phyloP scores from a whole-genome alignment of 2,797 vertebrate genomes.

The Bufotes viridis region DNA sequence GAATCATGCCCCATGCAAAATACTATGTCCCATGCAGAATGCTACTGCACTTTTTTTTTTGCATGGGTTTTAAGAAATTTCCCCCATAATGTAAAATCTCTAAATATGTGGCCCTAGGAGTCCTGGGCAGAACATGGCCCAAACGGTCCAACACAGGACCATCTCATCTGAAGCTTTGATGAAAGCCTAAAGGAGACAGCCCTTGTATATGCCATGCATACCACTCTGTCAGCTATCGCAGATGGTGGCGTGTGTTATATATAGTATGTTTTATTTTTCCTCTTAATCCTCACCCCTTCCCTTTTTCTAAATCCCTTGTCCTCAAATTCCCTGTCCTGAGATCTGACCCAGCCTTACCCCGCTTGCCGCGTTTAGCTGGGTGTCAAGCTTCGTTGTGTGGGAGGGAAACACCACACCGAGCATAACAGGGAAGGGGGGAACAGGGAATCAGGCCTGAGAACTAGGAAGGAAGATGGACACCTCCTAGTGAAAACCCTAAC shows the following conservation, averaged over 20 bases:
- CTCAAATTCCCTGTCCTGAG: slow-evolving; percentile 19
- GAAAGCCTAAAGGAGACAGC: not conserved
- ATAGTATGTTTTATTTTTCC: not conserved
- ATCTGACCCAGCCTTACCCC: not conserved
- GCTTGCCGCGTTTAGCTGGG: not conserved
- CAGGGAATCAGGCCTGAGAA: too few species aligned
- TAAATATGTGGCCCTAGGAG: not conserved
- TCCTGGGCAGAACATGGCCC: not conserved
- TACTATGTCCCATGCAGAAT: too few species aligned
- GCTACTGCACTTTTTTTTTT: not conserved
- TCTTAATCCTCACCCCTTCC: not conserved
- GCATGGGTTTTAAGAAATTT: not conserved
- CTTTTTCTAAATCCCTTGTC: slow-evolving; percentile 2
- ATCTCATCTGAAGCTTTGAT: not conserved
- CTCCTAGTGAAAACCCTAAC: too few species aligned
- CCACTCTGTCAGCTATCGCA: not conserved
- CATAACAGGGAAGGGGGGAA: too few species aligned
- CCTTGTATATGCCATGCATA: slow-evolving; percentile 15
- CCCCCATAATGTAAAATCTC: not conserved
- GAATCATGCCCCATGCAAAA: too few species aligned
- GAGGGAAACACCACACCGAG: too few species aligned
- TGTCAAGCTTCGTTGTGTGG: too few species aligned
- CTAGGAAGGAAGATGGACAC: too few species aligned
- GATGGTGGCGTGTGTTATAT: not conserved
- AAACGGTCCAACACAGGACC: not conserved